phyloP scores from a whole-genome alignment of 1,140 invertebrate genomes.

The Agrypnia vestita region DNA sequence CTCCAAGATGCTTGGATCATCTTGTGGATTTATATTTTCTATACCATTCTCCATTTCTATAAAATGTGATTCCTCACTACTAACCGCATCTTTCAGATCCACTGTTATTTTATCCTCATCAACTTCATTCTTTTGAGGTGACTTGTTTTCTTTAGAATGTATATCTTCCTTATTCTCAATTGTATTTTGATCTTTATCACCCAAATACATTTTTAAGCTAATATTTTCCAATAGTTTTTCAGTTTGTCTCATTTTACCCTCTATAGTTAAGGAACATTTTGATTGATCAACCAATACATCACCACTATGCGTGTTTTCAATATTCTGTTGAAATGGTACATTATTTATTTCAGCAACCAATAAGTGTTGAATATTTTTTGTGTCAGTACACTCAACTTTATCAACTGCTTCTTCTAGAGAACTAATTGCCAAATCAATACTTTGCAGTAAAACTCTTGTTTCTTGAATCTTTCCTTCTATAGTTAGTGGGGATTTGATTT shows the following conservation, averaged over 20 bases:
- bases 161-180: not conserved
- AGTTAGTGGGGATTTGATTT: not conserved
- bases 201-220: slow-evolving; percentile 1
- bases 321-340: not conserved
- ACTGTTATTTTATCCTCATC: not conserved
- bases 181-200: slow-evolving; percentile 2
- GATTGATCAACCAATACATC: slow-evolving; percentile 1
- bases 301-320: not conserved
- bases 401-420: not conserved
- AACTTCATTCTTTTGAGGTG: too few relatives aligned
- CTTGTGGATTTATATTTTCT: not conserved
- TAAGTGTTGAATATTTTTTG: not conserved
- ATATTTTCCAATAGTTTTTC: slow-evolving; percentile 63
- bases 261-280: slow-evolving; percentile 36
- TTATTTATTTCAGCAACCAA: slow-evolving; percentile 5
- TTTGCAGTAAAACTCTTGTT: slow-evolving; percentile 19
- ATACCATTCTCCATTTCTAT: not conserved
- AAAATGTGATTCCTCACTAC: too few relatives aligned
- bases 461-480: slow-evolving; percentile 26
- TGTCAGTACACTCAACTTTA: not conserved
- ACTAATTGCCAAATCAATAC: slow-evolving; percentile 46
- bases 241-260: slow-evolving; percentile 66
- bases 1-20: slow-evolving; percentile 67
- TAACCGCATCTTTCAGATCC: not conserved
- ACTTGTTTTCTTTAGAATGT: too few relatives aligned